Evolutionary conservation across 2,113 vertebrate species (phyloP), one percentile per base, ranked within the genome.

Genomic region (Clinocottus analis): DNA sequence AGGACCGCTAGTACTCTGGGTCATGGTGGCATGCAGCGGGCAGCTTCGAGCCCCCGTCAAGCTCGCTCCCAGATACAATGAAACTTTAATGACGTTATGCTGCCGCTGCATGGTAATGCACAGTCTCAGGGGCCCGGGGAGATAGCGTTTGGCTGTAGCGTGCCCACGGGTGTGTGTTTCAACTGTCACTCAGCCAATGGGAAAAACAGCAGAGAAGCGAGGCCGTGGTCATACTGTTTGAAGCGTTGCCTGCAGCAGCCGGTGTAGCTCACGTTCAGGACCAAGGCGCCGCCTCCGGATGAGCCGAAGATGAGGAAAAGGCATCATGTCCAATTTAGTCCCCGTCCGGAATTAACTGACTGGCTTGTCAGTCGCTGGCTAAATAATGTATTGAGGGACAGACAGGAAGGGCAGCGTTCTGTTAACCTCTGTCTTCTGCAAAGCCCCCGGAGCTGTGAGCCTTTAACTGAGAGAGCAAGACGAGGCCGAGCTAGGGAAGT

Each of bases 11-110:
- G 61, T 71, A 33, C n/a, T 84, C 73, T 60, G 47, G 65, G 66
- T 79, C 72, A 60, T 14, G 45, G 45, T 73, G 59, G 72, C n/a
- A 27, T 0, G 29, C 65, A 79, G 60, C 73, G 23, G 62, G 79
- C 71, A 80, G 82, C 79, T 89, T 25, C 45, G 74, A 58, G 77
- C 84, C 73, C 77, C 82, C 9, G 55, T 83, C 80, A 73, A 82
- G 77, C 85, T 78, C 70, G 51, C 85, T 88, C 72, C 56, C n/a
- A 87, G 80, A 85, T 77, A 85, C 81, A 61, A 85, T 92, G 79
- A 89, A 90, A 90, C 29, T 87, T 90, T 89, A 90, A 90, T 90
- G 86, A 77, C 74, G 85, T 72, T 83, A 63, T 49, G 72, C 41
- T 56, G 73, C 75, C 49, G 79, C 81, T 1, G 55, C 86, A 76